phyloP scores from a whole-genome alignment of 92 coral and sea anemone genomes.

The Heteractis magnifica region DNA sequence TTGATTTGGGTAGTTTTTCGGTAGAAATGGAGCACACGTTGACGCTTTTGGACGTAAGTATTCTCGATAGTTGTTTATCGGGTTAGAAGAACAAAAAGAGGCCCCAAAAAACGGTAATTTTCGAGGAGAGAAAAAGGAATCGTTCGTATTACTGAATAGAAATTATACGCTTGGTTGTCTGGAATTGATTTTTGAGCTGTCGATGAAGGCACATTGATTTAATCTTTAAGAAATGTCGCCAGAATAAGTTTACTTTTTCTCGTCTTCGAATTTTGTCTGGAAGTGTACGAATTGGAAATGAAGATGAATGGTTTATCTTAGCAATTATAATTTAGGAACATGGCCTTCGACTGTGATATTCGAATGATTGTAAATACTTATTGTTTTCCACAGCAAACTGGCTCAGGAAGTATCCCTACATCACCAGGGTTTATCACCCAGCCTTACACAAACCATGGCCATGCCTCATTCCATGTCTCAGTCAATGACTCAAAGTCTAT shows the following conservation, averaged over 20 bases:
- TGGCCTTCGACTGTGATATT: constrained; percentile 1
- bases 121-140: constrained; percentile 41
- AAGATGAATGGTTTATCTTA: constrained; percentile 9
- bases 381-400: constrained; percentile 69
- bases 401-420: constrained; percentile 81
- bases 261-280: not conserved
- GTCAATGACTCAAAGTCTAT: constrained; percentile 40
- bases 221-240: not conserved
- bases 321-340: not conserved
- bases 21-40: constrained; percentile 60
- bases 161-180: not conserved
- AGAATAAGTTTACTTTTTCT: not conserved
- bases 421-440: constrained; percentile 65
- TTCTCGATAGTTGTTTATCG: constrained; percentile 47
- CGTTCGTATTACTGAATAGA: not conserved
- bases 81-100: constrained; percentile 42
- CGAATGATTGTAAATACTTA: not conserved
- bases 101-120: constrained; percentile 39
- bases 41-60: constrained; percentile 68
- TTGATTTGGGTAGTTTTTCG: constrained; percentile 65
- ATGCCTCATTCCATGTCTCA: constrained; percentile 66
- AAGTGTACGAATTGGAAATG: constrained; percentile 8
- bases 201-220: not conserved
- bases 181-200: not conserved
- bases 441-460: constrained; percentile 70